Evolutionary conservation across 2,888 invertebrate genomes (phyloP), one percentile per base, ranked within the genome.

Genomic region (Penaeus monodon): DNA sequence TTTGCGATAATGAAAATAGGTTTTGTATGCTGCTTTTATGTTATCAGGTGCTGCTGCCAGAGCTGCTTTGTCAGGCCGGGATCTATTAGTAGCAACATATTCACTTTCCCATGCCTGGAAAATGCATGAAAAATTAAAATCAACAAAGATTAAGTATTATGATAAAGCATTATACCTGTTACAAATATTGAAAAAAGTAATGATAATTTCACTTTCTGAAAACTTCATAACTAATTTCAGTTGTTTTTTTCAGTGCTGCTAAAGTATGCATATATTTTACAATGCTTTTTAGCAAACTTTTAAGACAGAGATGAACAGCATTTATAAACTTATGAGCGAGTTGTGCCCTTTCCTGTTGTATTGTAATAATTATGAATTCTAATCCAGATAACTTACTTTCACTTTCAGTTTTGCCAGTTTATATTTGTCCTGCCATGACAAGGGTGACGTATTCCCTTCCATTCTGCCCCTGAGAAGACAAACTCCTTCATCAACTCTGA

Each of bases 21-120:
- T 29, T 64, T 78, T 81, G 83, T 89, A 89, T 6, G 87, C 87
- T 14, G 74, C 82, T 64, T 79, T 84, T n/a, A 89, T 74, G 38
- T 88, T 85, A 24, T 74, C 65, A 0, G 87, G 85, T 22, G 89
- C 89, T 8, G 44, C 79, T 17, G 85, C 57, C 76, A 89, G 74
- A 12, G 89, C 85, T 20, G 44, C 77, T 10, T 81, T 81, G 57
- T 88, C 81, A 8, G 89, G 89, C 17, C 70, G 49, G 38, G 76
- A 79, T 64, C 79, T 77, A 44, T 87, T 33, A 12, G 66, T n/a
- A 8, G 44, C 20, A 24, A 68, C 65, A 79, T 85, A 89, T 24
- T 89, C 85, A 10, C 66, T 66, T 65, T 89, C 89, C 89, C 89
- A 89, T 68, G 78, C 77, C 89, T 89, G 81, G 38, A 22, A n/a